Evolutionary conservation across 2,797 vertebrate genomes (phyloP).

Genomic region (Crax fasciolata): DNA sequence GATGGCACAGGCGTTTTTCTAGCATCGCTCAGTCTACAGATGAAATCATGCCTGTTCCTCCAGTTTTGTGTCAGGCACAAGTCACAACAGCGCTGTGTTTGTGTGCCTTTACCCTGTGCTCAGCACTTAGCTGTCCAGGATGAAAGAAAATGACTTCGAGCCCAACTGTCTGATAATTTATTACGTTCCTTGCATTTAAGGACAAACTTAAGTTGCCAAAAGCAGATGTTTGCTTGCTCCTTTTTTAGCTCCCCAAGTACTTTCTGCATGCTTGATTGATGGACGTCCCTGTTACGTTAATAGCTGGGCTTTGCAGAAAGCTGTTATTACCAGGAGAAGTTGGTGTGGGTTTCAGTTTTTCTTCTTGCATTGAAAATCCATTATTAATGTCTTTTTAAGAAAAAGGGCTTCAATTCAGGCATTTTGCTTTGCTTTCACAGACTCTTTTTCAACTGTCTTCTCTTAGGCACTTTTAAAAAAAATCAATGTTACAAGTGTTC

Average conservation of each 20-base stretch:
- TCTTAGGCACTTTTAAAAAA: slow-evolving; percentile 47
- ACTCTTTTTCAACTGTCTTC: slow-evolving; percentile 56
- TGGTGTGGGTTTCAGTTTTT: slow-evolving; percentile 77
- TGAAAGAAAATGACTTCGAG: slow-evolving; percentile 67
- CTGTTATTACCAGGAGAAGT: slow-evolving; percentile 77
- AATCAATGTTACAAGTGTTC: slow-evolving; percentile 73
- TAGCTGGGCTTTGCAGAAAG: slow-evolving; percentile 78
- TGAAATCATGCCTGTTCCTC: not conserved
- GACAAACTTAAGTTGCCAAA: slow-evolving; percentile 72
- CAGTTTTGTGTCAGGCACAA: not conserved
- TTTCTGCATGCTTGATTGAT: slow-evolving; percentile 76
- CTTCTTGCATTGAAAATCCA: slow-evolving; percentile 75
- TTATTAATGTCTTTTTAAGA: slow-evolving; percentile 48
- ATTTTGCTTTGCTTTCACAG: slow-evolving; percentile 56
- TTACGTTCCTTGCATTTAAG: slow-evolving; percentile 69
- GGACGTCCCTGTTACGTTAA: slow-evolving; percentile 74
- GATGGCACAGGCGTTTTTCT: not conserved
- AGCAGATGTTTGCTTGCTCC: slow-evolving; percentile 77
- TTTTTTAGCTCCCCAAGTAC: slow-evolving; percentile 70
- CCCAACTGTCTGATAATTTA: slow-evolving; percentile 63
- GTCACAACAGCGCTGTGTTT: slow-evolving; percentile 24
- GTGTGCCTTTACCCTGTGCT: not conserved
- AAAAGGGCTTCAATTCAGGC: slow-evolving; percentile 46
- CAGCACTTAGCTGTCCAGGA: slow-evolving; percentile 47
- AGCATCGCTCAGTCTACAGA: not conserved